Conservation (phyloP, 1,140 invertebrate species). For the Idris sp. region DNA sequence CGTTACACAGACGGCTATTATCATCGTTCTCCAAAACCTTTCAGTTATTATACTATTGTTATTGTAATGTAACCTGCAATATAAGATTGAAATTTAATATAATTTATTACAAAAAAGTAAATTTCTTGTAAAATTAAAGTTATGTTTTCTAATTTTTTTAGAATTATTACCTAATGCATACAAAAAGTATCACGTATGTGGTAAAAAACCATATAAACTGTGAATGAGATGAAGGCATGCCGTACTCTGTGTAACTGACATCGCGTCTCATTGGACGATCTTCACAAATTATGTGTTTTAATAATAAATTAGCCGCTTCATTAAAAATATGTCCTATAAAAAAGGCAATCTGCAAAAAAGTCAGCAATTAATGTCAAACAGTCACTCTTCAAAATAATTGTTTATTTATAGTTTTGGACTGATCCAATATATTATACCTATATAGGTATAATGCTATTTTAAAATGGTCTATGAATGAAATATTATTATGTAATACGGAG, state of each 20-base stretch:
- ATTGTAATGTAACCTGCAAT: slow-evolving; percentile 87
- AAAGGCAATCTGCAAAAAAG: slow-evolving; percentile 87
- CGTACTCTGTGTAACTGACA: slow-evolving; percentile 89
- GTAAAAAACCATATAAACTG: slow-evolving; percentile 97
- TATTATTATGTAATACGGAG: no score
- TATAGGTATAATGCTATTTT: no score
- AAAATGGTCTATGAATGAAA: no score
- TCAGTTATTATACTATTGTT: slow-evolving; percentile 87
- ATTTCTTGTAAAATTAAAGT: no score
- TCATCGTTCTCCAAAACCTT: slow-evolving; percentile 84
- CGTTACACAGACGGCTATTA: slow-evolving; percentile 81
- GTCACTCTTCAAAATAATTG: no score
- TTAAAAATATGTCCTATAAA: slow-evolving; percentile 88
- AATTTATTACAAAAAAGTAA: no score
- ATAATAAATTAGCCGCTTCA: slow-evolving; percentile 87
- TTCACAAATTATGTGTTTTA: slow-evolving; percentile 91
- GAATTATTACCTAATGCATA: slow-evolving; percentile 88
- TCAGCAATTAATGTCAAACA: no score
- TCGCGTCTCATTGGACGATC: slow-evolving; percentile 84
- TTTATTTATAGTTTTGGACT: no score
- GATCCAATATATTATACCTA: no score
- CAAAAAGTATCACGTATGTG: slow-evolving; percentile 90
- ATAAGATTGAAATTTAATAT: no score
- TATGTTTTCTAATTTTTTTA: no score
- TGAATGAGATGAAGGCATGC: slow-evolving; percentile 95